Base-by-base conservation (phyloP, 2,113 vertebrate species). In the Zapus hudsonius region DNA sequence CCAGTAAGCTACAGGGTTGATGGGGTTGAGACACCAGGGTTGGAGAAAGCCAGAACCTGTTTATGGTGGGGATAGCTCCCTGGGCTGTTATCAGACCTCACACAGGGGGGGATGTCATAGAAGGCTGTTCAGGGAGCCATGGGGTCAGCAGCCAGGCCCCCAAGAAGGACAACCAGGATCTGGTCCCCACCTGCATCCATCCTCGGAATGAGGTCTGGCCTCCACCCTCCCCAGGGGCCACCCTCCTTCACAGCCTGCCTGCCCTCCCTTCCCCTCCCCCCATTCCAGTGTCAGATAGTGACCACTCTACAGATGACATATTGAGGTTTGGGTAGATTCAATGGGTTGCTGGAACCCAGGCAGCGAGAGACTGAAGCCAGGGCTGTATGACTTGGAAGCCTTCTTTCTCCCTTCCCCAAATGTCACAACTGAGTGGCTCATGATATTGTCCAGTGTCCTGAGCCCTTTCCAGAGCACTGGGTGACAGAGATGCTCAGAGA, bases 81-180 rank as follows among this genome's bases (percentile, higher is more conserved):
- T 17, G 33, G 80, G 86, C 88, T 59, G 85, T 92, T 87, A 87
- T 92, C 96, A 92, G 94, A 93, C 92, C 92, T 94, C 87, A 87
- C 42, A 16, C 75, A 27, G 83, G 40, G 69, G 72, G 47, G 83
- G 33, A 70, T 7, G 0, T 69, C 44, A 70, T 23, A 66, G 93
- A 36, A 22, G 61, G 84, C 64, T 31, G 12, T 79, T 89, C 31
- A 40, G 79, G 61, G 44, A 59, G 87, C 70, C 8, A 3, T 3
- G 81, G 64, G 59, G 29, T 61, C 2, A 42, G 52, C 15, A 38
- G 87, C 82, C 90, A 63, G 89, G 31, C 55, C 36, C 64, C 40
- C 2, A 8, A 61, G 47, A 40, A 42, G 31, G 69, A 89, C n/a
- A 74, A 70, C 7, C 64, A 52, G 95, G 74, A 67, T 81, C 75